These are phyloP conservation scores for Melieria picta DNA, from an alignment of 2,888 invertebrate genomes.

Conservation along the genomic window DNA sequence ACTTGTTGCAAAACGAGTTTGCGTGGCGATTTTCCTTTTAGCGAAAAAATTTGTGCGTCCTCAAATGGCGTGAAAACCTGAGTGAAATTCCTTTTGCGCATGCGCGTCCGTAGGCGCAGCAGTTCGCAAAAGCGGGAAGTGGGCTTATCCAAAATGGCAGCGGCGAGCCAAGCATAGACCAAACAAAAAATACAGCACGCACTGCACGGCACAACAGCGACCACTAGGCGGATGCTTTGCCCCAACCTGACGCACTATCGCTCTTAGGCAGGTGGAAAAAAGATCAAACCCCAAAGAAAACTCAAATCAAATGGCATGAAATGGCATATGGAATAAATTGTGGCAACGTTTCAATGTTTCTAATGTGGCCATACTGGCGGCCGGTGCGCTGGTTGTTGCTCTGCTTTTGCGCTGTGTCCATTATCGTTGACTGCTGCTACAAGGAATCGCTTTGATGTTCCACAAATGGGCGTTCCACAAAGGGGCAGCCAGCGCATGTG, in stretches of 20 bases:
- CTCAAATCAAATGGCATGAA: too few species aligned
- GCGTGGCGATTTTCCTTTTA: conserved; percentile 27
- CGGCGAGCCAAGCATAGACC: not conserved
- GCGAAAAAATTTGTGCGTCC: conserved; percentile 23
- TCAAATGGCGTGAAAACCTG: conserved; percentile 30
- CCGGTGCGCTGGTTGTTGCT: not conserved
- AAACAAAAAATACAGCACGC: too few species aligned
- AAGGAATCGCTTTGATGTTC: not conserved
- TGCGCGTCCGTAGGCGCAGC: conserved; percentile 15
- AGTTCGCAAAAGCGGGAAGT: conserved; percentile 21
- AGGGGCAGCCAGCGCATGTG: too few species aligned
- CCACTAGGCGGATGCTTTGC: too few species aligned
- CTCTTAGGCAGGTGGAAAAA: too few species aligned
- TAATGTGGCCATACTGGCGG: too few species aligned
- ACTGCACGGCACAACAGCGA: too few species aligned
- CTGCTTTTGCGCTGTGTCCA: not conserved
- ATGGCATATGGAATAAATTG: too few species aligned
- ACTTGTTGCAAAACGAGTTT: conserved; percentile 12
- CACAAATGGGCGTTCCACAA: too few species aligned
- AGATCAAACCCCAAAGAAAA: too few species aligned
- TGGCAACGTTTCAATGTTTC: too few species aligned
- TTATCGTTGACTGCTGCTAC: not conserved
- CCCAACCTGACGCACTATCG: too few species aligned
- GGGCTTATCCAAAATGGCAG: conserved; percentile 19
- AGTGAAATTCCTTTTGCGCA: conserved; percentile 34